Percentiles rank a stretch among this genome's conserved stretches.
Conservation (phyloP, 2,113 vertebrate species). For the Macaca fascicularis region DNA sequence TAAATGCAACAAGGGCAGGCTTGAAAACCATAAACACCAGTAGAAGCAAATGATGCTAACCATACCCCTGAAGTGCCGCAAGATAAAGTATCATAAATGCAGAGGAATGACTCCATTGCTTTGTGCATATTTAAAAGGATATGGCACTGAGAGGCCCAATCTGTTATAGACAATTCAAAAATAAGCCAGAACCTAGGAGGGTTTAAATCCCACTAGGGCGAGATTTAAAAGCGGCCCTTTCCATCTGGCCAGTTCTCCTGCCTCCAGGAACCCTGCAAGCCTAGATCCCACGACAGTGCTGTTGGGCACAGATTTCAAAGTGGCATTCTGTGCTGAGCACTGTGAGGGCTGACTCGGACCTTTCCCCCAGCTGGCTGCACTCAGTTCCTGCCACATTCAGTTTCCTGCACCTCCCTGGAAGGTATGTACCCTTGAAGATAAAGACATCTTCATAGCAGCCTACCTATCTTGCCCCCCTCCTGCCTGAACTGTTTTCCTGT, state of each 20-base stretch:
- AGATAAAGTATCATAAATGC: constrained; percentile 64
- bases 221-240: constrained; percentile 50
- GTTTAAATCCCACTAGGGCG: constrained; percentile 23
- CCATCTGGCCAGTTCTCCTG: constrained; percentile 45
- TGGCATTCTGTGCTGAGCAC: background rate
- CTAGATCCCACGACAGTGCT: background rate
- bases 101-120: constrained; percentile 42
- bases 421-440: background rate
- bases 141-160: constrained; percentile 60
- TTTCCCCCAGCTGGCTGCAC: background rate
- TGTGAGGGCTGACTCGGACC: background rate
- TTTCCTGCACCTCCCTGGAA: background rate
- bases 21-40: constrained; percentile 56
- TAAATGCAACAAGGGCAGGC: constrained; percentile 45
- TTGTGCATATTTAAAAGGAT: constrained; percentile 70
- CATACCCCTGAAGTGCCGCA: constrained; percentile 40
- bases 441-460: background rate
- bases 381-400: background rate
- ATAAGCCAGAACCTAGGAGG: constrained; percentile 36
- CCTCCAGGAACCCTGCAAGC: background rate
- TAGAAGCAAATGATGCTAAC: constrained; percentile 35
- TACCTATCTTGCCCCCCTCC: background rate
- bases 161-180: constrained; percentile 70
- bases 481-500: background rate
- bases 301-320: background rate